These are phyloP conservation scores for Macrosiphum euphorbiae DNA, from an alignment of 2,888 invertebrate species.

Conservation along the genomic window DNA sequence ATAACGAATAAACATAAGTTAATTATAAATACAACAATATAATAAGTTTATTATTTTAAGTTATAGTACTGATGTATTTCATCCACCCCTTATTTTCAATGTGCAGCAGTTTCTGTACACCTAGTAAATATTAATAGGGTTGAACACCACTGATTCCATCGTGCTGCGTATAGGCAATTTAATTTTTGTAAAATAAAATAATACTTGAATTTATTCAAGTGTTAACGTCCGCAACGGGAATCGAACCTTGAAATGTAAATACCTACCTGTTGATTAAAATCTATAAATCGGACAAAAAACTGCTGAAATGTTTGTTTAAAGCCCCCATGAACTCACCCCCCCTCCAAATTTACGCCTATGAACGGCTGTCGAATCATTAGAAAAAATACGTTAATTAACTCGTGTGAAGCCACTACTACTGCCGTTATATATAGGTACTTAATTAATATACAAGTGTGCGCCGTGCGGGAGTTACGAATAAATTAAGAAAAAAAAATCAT, in stretches of 20 bases:
- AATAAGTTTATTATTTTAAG: too few relatives aligned
- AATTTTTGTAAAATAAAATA: background rate
- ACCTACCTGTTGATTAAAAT: background rate
- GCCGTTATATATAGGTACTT: background rate
- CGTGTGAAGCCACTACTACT: background rate
- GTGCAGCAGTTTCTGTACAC: too few relatives aligned
- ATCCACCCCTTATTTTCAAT: too few relatives aligned
- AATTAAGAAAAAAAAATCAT: background rate
- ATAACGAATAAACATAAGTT: too few relatives aligned
- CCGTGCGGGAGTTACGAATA: background rate
- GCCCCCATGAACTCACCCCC: too few relatives aligned
- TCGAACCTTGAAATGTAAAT: background rate
- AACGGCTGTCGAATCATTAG: background rate
- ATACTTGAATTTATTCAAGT: background rate
- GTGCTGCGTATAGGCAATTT: background rate
- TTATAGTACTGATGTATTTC: too few relatives aligned
- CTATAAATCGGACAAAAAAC: background rate
- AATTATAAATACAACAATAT: too few relatives aligned
- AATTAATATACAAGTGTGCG: background rate
- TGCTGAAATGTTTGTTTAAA: background rate
- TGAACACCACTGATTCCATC: too few relatives aligned
- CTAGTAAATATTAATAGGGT: too few relatives aligned
- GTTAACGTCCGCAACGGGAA: background rate
- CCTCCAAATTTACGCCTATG: too few relatives aligned
- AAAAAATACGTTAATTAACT: background rate